Evolutionary conservation across 2,113 vertebrate genomes (phyloP), one percentile per base, ranked within the genome.

Genomic region (Gopherus flavomarginatus): DNA sequence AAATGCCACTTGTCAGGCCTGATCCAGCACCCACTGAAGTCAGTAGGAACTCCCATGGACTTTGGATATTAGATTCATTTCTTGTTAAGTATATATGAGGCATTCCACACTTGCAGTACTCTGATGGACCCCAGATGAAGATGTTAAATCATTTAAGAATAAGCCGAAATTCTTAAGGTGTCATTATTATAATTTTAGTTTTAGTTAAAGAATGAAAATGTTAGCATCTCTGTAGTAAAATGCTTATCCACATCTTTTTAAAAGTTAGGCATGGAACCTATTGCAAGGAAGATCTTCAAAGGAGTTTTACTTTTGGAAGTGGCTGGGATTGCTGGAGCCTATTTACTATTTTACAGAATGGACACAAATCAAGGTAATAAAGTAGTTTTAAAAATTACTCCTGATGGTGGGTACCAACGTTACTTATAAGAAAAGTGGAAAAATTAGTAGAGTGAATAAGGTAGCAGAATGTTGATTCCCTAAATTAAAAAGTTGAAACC

Each of bases 331-430:
- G 42, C 96, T 2, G 98, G 98, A 5, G 98, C 93, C 0, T 98
- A 98, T 80, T 44, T 83, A 1, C 90, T 99, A 5, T 99, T 97
- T 62, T 94, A 96, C 57, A 96, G 6, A 92, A 98, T 99, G 98
- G 97, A 98, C 90, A 79, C 31, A 38, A 98, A 97, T 72, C 97
- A 65, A 98, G 98, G 98, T 98, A 86, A 50, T 31, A 29, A 35
- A 69, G 11, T 38, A 19, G 4, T 24, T 42, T 26, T 84, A 38
- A 12, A 56, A 52, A 49, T 57, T 27, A 85, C 38, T 65, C 4
- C 27, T n/a, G 62, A n/a, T n/a, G n/a, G 11, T 85, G 82, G 22
- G n/a, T 38, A 62, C 57, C 84, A 42, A 42, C 17, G 8, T 27
- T 59, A 69, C 21, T 22, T 27, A 11, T 22, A 47, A 14, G 47